A percentile compares a stretch with the other conserved stretches of the same genome.
Conservation (phyloP, 2,113 vertebrate species). For the Platysteira castanea region DNA sequence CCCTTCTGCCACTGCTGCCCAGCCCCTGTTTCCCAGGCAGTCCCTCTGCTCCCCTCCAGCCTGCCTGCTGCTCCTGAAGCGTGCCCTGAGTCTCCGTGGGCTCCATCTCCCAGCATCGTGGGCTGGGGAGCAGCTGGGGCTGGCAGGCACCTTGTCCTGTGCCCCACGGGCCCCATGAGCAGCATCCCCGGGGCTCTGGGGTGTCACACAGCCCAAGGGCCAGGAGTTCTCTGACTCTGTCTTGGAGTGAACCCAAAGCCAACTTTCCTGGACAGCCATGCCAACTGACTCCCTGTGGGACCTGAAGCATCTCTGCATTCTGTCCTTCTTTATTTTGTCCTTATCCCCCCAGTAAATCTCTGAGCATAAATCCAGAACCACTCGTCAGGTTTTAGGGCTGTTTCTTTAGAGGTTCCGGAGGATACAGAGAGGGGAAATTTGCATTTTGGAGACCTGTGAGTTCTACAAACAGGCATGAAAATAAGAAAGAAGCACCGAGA, state of each 20-base stretch:
- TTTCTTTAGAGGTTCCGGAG: not conserved
- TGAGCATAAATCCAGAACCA: not conserved
- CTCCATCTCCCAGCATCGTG: not conserved
- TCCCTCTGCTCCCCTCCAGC: not conserved
- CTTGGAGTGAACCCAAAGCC: not conserved
- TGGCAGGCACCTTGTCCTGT: not conserved
- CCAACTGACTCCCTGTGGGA: not conserved
- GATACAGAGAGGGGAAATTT: not conserved
- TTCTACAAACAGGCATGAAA: not conserved
- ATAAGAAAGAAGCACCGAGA: not conserved
- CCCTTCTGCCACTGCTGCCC: fast-evolving
- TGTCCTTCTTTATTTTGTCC: not conserved
- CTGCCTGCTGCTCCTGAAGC: fast-evolving
- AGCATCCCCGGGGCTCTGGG: not conserved
- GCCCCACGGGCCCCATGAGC: not conserved
- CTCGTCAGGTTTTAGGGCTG: not conserved
- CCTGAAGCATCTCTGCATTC: not conserved
- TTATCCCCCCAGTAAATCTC: not conserved
- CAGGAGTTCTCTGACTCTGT: not conserved
- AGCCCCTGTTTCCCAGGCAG: not conserved
- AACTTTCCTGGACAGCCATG: not conserved
- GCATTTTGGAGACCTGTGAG: not conserved
- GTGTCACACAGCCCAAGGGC: not conserved
- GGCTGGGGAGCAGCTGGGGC: not conserved
- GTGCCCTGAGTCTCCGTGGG: not conserved